Evolutionary conservation across 2,888 invertebrate genomes (phyloP), one percentile per base, ranked within the genome.

Genomic region (Pheosia tremula): DNA sequence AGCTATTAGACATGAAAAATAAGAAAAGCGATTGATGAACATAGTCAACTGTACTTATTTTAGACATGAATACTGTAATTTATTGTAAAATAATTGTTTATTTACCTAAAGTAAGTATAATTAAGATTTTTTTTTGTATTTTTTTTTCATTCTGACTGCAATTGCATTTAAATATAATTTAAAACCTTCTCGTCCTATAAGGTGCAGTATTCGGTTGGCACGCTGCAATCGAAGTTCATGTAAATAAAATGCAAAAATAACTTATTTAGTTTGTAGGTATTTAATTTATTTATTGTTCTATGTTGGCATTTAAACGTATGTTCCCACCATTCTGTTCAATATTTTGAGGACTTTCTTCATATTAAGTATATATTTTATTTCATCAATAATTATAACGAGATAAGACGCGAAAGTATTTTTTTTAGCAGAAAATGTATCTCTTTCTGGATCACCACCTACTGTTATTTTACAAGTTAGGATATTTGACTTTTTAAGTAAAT

Each of bases 321-420:
- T 72, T 85, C 85, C 89, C 89, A 89, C 89, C 89, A 88, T 80
- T 77, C 74, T 74, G 60, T 59, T 52, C 47, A 4, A 62, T 57
- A 57, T 57, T 57, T 5, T 37, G 36, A 6, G 13, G 7, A 37
- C 59, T 56, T 56, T 8, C 8, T 45, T n/a, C 11, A 11, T n/a
- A 9, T 47, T 47, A 5, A 9, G 9, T 6, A n/a, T 41, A 41
- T 41, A 41, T 41, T 41, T 41, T 41, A 41, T 41, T 41, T 41
- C 41, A 7, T 41, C 41, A 24, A 24, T 9, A 9, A 43, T 43
- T 43, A 8, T 43, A 8, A 41, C 41, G 41, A 41, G 8, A 41
- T 41, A 6, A 6, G 10, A 43, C 43, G 3, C 9, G 3, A 10
- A 9, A 39, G 43, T 9, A 4, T 43, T 9, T 43, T 43, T 43